Percentiles rank a stretch among this genome's conserved stretches.
phyloP scores from a whole-genome alignment of 2,113 vertebrate species.

The Varanus komodoensis region DNA sequence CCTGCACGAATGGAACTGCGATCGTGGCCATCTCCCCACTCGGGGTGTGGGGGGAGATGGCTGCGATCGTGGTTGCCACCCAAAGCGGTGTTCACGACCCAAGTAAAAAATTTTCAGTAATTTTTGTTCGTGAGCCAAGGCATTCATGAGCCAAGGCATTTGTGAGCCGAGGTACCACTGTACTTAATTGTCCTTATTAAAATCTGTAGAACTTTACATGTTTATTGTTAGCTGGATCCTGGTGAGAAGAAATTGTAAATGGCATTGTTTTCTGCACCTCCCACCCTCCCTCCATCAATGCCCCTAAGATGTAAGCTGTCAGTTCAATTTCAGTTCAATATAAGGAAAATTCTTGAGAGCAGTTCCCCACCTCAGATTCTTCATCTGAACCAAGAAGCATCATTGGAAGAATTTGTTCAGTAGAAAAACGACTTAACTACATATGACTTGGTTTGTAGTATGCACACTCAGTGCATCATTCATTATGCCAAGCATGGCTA shows the following conservation, averaged over 20 bases:
- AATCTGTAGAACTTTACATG: neutral
- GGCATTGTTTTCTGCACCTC: neutral
- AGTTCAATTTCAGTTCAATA: slow-evolving; percentile 2
- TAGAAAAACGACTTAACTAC: slow-evolving; percentile 35
- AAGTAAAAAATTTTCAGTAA: no score
- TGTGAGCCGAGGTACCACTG: no score
- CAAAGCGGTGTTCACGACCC: no score
- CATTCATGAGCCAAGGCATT: no score
- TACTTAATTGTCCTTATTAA: neutral
- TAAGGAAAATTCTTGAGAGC: no score
- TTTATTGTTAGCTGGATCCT: neutral
- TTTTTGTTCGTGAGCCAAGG: no score
- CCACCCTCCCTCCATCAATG: no score
- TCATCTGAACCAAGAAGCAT: slow-evolving; percentile 8
- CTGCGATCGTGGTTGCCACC: no score
- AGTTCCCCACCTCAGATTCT: neutral
- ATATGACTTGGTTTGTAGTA: slow-evolving; percentile 16
- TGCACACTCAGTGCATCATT: slow-evolving; percentile 34
- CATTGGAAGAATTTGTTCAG: no score
- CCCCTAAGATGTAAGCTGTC: neutral
- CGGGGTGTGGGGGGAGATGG: no score
- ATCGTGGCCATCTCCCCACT: no score
- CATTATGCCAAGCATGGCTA: slow-evolving; percentile 48
- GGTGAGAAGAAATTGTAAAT: neutral
- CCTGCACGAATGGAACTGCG: no score